These are phyloP conservation scores for Caenorhabditis latens DNA, from an alignment of 1,140 invertebrate species.

Conservation along the genomic window DNA sequence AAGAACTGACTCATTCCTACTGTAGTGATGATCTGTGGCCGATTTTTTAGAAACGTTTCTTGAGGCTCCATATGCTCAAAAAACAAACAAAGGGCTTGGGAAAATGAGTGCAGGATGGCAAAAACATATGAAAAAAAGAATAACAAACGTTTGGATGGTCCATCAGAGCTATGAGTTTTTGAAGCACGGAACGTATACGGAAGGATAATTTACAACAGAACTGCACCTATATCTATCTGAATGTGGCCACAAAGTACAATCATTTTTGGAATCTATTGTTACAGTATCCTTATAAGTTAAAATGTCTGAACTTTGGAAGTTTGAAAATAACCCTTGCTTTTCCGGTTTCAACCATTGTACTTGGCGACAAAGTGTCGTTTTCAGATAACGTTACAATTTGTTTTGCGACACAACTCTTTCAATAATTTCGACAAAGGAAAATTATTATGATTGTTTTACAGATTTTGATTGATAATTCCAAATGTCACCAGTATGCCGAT, in stretches of 20 bases:
- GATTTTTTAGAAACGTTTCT: slow-evolving; percentile 37
- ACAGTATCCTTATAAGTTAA: too few species aligned
- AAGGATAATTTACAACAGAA: too few species aligned
- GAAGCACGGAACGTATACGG: too few species aligned
- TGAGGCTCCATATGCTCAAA: not conserved
- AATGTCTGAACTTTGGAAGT: not conserved
- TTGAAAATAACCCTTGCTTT: slow-evolving; percentile 1
- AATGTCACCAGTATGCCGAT: slow-evolving; percentile 9
- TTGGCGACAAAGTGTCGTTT: slow-evolving; percentile 41
- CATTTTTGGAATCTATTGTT: too few species aligned
- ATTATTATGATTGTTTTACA: not conserved
- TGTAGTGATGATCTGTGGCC: slow-evolving; percentile 36
- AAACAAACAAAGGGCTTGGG: slow-evolving; percentile 41
- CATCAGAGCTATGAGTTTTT: too few species aligned
- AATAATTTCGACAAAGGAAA: slow-evolving; percentile 32
- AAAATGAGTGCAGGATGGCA: not conserved
- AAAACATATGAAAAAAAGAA: slow-evolving; percentile 6
- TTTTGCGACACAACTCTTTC: slow-evolving; percentile 33
- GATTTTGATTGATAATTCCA: slow-evolving; percentile 18
- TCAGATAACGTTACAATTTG: slow-evolving; percentile 44
- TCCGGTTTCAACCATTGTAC: not conserved
- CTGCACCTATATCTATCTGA: too few species aligned
- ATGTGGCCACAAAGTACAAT: too few species aligned
- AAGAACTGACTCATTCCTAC: not conserved
- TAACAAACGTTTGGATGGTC: too few species aligned